Percentiles rank a stretch among this genome's conserved stretches.
Conservation (phyloP, 2,888 invertebrate species). For the Lasioglossum vierecki region DNA sequence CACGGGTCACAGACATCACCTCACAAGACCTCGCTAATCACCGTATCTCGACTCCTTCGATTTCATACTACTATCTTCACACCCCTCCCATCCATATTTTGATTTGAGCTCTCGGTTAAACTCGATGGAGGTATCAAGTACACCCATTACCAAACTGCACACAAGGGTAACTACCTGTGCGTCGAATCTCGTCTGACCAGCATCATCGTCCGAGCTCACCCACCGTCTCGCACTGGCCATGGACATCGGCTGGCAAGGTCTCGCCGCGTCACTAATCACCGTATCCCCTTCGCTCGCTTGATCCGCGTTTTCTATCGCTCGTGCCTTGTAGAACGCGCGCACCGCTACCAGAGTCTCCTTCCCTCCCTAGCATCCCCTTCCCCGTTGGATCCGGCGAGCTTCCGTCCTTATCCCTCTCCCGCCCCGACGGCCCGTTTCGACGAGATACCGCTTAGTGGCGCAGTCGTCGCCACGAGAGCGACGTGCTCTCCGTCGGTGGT, state of each 20-base stretch:
- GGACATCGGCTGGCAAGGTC: neutral
- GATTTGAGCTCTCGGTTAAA: neutral
- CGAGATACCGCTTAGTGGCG: conserved; percentile 65
- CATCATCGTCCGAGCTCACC: neutral
- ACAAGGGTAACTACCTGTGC: neutral
- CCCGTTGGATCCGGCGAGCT: conserved; percentile 18
- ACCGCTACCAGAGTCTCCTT: conserved; percentile 35
- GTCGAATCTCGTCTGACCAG: neutral
- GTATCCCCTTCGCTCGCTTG: conserved; percentile 5
- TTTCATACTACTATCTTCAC: neutral
- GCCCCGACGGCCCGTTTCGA: conserved; percentile 53
- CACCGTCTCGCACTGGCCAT: neutral
- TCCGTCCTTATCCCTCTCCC: conserved; percentile 51
- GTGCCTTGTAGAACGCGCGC: conserved; percentile 26
- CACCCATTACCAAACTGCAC: neutral
- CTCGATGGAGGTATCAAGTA: neutral
- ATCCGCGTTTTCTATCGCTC: neutral
- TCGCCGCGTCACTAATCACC: conserved; percentile 9
- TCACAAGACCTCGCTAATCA: neutral
- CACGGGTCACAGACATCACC: neutral
- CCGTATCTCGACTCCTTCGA: too few species aligned
- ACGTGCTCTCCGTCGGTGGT: conserved; percentile 67
- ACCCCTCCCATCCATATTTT: neutral
- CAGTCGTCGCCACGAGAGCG: conserved; percentile 67
- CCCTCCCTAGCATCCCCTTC: conserved; percentile 46